Base-by-base conservation (phyloP, 2,113 vertebrate genomes). In the Geococcyx californianus region DNA sequence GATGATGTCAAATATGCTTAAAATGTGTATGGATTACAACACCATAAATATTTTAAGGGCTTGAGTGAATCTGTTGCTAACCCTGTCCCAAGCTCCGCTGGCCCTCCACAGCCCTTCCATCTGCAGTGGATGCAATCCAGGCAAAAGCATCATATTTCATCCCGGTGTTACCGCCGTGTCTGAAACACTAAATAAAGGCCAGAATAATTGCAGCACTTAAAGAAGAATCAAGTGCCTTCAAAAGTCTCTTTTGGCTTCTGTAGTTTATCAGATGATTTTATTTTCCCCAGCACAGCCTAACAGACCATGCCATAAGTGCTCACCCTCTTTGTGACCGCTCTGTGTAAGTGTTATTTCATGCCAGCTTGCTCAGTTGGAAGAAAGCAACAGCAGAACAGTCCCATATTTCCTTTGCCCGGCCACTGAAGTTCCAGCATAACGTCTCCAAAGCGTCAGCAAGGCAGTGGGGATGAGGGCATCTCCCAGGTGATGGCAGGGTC, bases 21-120 rank as follows among this genome's bases (percentile, higher is more conserved):
- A 40, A 68, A 40, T 2, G 68, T 7, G 69, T 18, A 25, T 68
- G 77, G 60, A 80, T 92, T 81, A 84, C 95, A 87, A 13, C 4
- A 2, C 64, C 80, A 75, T 83, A 12, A 87, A 93, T 93, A 90
- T 88, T 96, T 96, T 13, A 94, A 75, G 78, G 87, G 89, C 77
- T 73, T 34, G 86, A 95, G 93, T 29, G 89, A 25, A 51, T 59
- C 93, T 56, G 73, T n/a, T 69, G 66, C 67, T 24, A 13, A 3
- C 2, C 7, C 2, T 7, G 26, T 10, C 10, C 52, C 36, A 7
- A 62, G 88, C 88, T 81, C 76, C 44, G 6, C 6, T 26, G 45
- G 36, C 56, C 52, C 87, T 31, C 75, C 75, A 10, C 90, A 26
- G 74, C 58, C 70, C 58, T 18, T 29, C 70, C 47, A 66, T 5